Percentiles rank a stretch among this genome's conserved stretches.
phyloP scores from a whole-genome alignment of 2,797 vertebrate species.

The Phrynocephalus forsythii region DNA sequence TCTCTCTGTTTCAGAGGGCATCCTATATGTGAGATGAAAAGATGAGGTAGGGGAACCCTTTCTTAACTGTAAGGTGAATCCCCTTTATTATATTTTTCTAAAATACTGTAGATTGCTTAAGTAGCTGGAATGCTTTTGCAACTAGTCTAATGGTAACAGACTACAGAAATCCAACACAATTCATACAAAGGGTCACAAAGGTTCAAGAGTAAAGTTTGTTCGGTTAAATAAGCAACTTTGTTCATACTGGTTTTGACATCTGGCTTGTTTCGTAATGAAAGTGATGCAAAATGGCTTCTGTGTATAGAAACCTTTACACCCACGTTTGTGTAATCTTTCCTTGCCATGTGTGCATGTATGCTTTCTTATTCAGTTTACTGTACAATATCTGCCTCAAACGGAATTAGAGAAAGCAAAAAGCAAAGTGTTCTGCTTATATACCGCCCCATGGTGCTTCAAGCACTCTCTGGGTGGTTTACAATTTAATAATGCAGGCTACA shows the following conservation, averaged over 20 bases:
- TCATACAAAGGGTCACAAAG: slow-evolving; percentile 21
- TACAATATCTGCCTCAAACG: neutral
- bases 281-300: slow-evolving; percentile 18
- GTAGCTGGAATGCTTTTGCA: neutral
- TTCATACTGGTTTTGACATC: rapidly evolving
- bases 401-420: no score
- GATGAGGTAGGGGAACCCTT: neutral
- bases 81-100: neutral
- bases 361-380: neutral
- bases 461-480: no score
- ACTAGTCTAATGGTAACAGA: neutral
- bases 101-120: slow-evolving; percentile 9
- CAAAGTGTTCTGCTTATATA: no score
- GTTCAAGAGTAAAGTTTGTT: no score
- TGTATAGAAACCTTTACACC: neutral
- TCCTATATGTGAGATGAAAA: no score
- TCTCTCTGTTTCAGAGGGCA: no score
- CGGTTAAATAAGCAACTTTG: neutral
- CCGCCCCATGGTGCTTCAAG: no score
- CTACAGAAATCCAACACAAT: neutral
- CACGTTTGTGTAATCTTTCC: neutral
- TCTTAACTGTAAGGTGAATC: neutral
- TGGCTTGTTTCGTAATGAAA: slow-evolving; percentile 38
- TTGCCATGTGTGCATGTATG: neutral
- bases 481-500: no score